Conservation (phyloP, 2,888 invertebrate genomes). For the Petrolisthes cinctipes region DNA sequence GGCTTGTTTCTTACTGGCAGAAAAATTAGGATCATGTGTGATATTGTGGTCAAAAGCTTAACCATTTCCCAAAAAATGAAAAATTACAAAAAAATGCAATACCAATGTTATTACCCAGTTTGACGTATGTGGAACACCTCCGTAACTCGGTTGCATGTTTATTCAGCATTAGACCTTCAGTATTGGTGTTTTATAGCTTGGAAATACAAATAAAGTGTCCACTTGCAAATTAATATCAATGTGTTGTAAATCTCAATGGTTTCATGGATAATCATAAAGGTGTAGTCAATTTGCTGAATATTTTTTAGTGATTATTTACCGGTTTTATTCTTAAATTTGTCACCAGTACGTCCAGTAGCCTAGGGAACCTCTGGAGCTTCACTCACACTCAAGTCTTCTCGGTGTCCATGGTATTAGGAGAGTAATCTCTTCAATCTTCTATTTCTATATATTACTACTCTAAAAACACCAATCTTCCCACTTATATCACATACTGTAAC, state of each 20-base stretch:
- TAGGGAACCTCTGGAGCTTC: constrained; percentile 24
- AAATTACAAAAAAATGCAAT: constrained; percentile 44
- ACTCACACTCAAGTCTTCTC: constrained; percentile 23
- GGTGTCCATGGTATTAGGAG: not conserved
- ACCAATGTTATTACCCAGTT: constrained; percentile 48
- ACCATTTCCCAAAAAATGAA: constrained; percentile 28
- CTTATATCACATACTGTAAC: no score
- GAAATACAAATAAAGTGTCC: constrained; percentile 37
- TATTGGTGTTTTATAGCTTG: constrained; percentile 52
- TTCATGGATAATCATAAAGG: constrained; percentile 45
- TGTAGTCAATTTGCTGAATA: constrained; percentile 48
- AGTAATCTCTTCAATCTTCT: no score
- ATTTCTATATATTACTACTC: no score
- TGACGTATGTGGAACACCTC: constrained; percentile 56
- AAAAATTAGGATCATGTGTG: constrained; percentile 54
- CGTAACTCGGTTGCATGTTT: constrained; percentile 52
- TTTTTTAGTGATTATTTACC: constrained; percentile 39
- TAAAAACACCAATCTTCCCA: no score
- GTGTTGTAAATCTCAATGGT: constrained; percentile 46
- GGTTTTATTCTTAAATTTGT: constrained; percentile 42
- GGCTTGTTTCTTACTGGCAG: constrained; percentile 57
- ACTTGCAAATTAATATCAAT: constrained; percentile 34
- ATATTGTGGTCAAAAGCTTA: constrained; percentile 59
- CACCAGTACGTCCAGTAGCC: constrained; percentile 61
- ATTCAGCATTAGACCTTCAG: constrained; percentile 53